These are phyloP conservation scores for Campaea margaritaria DNA, from an alignment of 2,888 invertebrate species.

Conservation along the genomic window DNA sequence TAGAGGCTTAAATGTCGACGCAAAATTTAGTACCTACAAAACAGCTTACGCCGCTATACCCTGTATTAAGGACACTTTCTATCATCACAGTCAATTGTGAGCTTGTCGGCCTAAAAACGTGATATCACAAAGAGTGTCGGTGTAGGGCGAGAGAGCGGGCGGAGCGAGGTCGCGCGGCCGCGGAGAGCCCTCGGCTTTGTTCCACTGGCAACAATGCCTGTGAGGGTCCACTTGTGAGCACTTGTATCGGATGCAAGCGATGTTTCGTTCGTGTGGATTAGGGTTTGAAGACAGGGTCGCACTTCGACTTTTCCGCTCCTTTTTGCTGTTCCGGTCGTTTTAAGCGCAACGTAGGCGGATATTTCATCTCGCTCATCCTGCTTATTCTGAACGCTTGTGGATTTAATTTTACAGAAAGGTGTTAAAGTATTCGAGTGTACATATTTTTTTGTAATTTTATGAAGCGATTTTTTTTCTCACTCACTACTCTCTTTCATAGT, in stretches of 20 bases:
- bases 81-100: constrained; percentile 68
- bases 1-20: constrained; percentile 20
- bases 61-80: constrained; percentile 58
- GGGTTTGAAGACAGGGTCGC: constrained; percentile 60
- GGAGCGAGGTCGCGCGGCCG: constrained; percentile 72
- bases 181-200: constrained; percentile 79
- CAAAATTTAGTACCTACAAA: constrained; percentile 31
- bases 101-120: constrained; percentile 77
- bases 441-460: too few species aligned
- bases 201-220: constrained; percentile 79
- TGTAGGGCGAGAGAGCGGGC: constrained; percentile 55
- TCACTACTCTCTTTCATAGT: too few species aligned
- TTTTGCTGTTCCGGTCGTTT: constrained; percentile 31
- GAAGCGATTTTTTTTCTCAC: too few species aligned
- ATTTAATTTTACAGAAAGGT: background rate
- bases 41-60: constrained; percentile 44
- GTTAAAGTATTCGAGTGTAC: background rate
- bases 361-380: background rate
- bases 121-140: constrained; percentile 79
- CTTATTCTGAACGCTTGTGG: background rate
- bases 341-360: constrained; percentile 5
- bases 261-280: constrained; percentile 74
- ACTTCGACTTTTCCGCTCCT: constrained; percentile 43
- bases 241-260: constrained; percentile 82
- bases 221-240: constrained; percentile 70